Base-by-base conservation (phyloP, 2,113 vertebrate genomes). In the Ciconia maguari region DNA sequence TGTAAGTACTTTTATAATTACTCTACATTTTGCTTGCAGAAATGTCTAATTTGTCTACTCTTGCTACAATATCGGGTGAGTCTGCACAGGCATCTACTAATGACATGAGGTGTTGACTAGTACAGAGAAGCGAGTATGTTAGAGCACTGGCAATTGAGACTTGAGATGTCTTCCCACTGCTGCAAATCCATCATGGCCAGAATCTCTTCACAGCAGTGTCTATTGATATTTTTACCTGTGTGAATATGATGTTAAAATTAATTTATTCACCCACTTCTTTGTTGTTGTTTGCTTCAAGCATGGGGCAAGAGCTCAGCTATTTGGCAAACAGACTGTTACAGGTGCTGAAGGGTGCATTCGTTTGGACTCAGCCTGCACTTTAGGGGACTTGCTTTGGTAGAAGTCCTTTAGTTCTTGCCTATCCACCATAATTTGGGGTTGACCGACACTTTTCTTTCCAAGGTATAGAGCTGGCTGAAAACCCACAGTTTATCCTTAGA, bases 1-100 rank as follows among this genome's bases (percentile, higher is more conserved):
- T 97, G 99, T 99, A 97, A 99, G 99, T 98, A 74, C 20, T 54
- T 93, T 92, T 54, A 34, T 42, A 82, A 72, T 46, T 85, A 13
- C 32, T 90, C 18, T 38, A 0, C 25, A 9, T 54, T 91, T 92
- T 71, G 7, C 10, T 34, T 87, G 32, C 51, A 86, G n/a, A 89
- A 84, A 27, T 68, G 8, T 66, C 27, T 89, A 7, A 29, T 91
- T 87, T 68, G 5, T 87, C 18, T 69, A 15, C 30, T 85, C 19
- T 75, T 86, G 29, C 36, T 55, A 9, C 6, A 32, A 7, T 22
- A 29, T 17, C 36, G 41, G 7, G 19, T 79, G n/a, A 89, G 10
- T 62, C 89, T 79, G 62, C 52, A 54, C n/a, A 48, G 26, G 13
- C 22, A 58, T 46, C 69, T 90, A 2, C 41, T 46, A 19, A 4